Conservation (phyloP, 1,140 invertebrate species). For the Camponotus floridanus region DNA sequence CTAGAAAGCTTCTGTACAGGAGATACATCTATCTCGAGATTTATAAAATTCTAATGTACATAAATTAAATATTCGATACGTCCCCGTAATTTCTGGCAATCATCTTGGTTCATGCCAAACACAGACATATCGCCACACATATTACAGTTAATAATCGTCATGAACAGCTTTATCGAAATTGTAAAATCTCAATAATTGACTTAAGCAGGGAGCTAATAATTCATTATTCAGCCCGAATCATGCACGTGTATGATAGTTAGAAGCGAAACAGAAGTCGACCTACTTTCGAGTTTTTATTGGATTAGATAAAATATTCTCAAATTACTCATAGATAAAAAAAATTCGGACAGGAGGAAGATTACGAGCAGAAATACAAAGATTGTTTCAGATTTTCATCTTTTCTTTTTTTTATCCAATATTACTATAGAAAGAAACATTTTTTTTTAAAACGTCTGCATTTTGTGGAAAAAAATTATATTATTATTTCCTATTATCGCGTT, state of each 20-base stretch:
- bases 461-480: neutral
- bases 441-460: neutral
- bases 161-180: conserved; percentile 31
- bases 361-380: conserved; percentile 16
- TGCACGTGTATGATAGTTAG: conserved; percentile 1
- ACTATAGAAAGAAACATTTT: neutral
- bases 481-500: too few species aligned
- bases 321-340: conserved; percentile 27
- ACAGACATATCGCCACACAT: conserved; percentile 3
- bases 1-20: conserved; percentile 14
- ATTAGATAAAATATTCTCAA: conserved; percentile 33
- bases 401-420: neutral
- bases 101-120: conserved; percentile 28
- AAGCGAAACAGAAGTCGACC: conserved; percentile 37
- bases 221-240: conserved; percentile 39
- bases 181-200: conserved; percentile 49
- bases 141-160: conserved; percentile 40
- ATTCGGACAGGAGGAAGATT: neutral
- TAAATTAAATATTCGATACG: conserved; percentile 51
- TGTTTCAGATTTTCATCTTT: neutral
- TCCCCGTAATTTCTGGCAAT: conserved; percentile 39
- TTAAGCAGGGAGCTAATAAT: conserved; percentile 23
- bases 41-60: conserved; percentile 56
- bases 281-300: conserved; percentile 31
- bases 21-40: conserved; percentile 46